Base-by-base conservation (phyloP, 2,888 invertebrate genomes). In the Campaea margaritaria region DNA sequence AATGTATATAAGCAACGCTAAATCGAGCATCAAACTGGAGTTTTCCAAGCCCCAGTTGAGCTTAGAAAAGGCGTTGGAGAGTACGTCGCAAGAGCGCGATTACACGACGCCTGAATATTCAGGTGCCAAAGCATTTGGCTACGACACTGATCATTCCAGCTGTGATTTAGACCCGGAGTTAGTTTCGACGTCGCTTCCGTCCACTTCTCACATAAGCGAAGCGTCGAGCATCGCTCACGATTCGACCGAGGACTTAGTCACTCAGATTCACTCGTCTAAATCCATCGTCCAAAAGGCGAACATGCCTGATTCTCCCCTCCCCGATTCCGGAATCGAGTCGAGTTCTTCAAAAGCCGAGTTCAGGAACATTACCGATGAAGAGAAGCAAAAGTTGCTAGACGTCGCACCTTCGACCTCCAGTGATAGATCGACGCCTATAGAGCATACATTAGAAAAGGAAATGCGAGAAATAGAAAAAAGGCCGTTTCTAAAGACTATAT, bases 301-400 rank as follows among this genome's bases (percentile, higher is more conserved):
- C 63, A 87, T 92, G 84, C 93, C 93, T 0, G 93, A 93, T 74
- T 93, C 93, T 0, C 93, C 93, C 0, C 64, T 93, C 47, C 92
- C 92, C 0, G 91, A 93, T 73, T 90, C 90, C 0, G 93, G 90
- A 0, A 78, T 88, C 0, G 93, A 92, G 49, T 87, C 88, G 0
- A 81, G 77, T 64, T 83, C 87, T 0, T 86, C 90, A 0, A 91
- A 90, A 76, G 81, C 83, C 10, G 94, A 93, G 74, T 87, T 94
- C 58, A 91, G 95, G 51, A 98, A 98, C 85, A 96, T 98, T 15
- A 98, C 98, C 0, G 98, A 98, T 78, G 98, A 99, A 82, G 98
- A 99, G 79, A 99, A 99, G 78, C 96, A 97, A 74, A 94, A 95
- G 61, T 62, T 93, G n/a, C 76, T 89, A 7, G 76, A 81, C 36